phyloP scores from a whole-genome alignment of 2,113 vertebrate genomes.

The Sialia sialis region DNA sequence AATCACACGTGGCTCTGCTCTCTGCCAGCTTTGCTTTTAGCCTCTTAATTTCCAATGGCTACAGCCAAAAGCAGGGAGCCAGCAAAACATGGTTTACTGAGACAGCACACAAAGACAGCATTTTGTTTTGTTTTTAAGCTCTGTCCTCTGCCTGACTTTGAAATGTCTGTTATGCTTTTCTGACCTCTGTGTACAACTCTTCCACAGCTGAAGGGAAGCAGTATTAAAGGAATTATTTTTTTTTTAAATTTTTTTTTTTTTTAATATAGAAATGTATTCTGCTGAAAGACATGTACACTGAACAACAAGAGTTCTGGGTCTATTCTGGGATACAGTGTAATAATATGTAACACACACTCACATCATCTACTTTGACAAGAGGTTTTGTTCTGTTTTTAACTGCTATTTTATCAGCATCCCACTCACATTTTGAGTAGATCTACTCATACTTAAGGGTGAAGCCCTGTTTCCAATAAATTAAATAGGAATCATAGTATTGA shows the following conservation, averaged over 20 bases:
- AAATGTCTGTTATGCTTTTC: not conserved
- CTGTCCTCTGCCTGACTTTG: not conserved
- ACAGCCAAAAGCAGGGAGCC: not conserved
- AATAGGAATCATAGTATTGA: not conserved
- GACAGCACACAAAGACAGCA: not conserved
- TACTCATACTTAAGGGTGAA: not conserved
- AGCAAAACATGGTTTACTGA: not conserved
- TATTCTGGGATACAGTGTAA: not conserved
- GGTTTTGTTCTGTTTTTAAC: not conserved
- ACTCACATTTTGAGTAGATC: not conserved
- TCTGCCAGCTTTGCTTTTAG: slow-evolving; percentile 9
- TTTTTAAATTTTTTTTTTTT: not conserved
- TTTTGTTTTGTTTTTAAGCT: not conserved
- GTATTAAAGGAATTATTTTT: not conserved
- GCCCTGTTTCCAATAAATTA: not conserved
- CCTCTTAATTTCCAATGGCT: not conserved
- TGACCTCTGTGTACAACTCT: not conserved
- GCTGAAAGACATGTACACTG: not conserved
- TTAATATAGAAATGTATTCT: not conserved
- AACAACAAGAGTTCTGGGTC: not conserved
- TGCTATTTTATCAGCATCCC: not conserved
- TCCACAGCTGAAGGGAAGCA: not conserved
- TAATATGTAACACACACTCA: not conserved
- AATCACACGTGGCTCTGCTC: not conserved
- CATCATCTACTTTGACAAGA: not conserved